Percentiles rank a stretch among this genome's conserved stretches.
Conservation (phyloP, 2,888 invertebrate species). For the Poecilobothrus nobilitatus region DNA sequence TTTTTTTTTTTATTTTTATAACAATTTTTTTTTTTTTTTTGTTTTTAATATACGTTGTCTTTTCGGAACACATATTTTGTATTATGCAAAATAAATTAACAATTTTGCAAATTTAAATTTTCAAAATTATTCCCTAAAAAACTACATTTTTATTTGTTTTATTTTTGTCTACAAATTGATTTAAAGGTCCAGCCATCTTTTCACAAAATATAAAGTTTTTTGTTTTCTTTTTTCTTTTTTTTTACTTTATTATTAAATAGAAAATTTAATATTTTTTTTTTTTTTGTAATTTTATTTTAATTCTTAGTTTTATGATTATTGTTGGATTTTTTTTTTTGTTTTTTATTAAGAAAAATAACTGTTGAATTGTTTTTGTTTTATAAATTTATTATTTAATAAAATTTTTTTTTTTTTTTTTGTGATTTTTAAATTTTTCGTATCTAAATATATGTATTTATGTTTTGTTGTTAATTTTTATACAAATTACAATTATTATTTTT, state of each 20-base stretch:
- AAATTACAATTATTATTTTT: too few relatives aligned
- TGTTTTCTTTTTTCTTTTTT: background rate
- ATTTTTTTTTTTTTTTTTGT: too few relatives aligned
- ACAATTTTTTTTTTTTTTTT: background rate
- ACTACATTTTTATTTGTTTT: background rate
- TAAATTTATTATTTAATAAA: too few relatives aligned
- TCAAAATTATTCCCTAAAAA: background rate
- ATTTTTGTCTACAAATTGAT: background rate
- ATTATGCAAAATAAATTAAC: background rate
- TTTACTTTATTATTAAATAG: too few relatives aligned
- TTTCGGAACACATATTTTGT: background rate
- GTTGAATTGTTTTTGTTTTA: too few relatives aligned
- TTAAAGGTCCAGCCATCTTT: background rate
- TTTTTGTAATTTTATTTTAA: too few relatives aligned
- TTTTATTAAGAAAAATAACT: background rate
- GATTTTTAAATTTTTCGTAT: too few relatives aligned
- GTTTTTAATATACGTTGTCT: background rate
- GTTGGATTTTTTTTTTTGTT: background rate
- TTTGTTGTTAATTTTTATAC: too few relatives aligned
- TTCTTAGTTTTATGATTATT: too few relatives aligned
- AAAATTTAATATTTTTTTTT: too few relatives aligned
- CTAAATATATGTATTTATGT: too few relatives aligned
- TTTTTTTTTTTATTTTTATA: background rate
- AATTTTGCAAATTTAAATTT: background rate
- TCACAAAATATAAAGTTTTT: background rate